Evolutionary conservation across 2,113 vertebrate species (phyloP).

Genomic region (Anarhynchus alexandrinus): DNA sequence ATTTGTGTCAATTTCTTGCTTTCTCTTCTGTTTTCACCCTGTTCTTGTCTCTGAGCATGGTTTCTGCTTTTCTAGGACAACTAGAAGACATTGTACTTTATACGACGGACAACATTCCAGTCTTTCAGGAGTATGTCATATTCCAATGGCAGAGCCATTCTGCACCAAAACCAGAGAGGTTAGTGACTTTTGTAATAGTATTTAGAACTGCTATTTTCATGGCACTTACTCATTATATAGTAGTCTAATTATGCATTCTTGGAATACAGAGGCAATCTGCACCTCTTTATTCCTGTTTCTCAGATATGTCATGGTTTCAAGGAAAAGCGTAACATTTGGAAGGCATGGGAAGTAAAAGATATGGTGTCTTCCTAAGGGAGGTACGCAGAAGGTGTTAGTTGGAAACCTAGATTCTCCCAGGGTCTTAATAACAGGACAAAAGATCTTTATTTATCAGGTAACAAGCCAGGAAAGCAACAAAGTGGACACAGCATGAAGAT

Average conservation of each 20-base stretch:
- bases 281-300: neutral
- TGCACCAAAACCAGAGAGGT: slow-evolving; percentile 93
- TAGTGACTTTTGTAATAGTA: slow-evolving; percentile 25
- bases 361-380: neutral
- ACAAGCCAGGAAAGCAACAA: neutral
- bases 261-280: neutral
- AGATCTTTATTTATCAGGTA: neutral
- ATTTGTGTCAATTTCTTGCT: neutral
- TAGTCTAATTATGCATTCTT: neutral
- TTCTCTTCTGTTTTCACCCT: neutral
- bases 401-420: neutral
- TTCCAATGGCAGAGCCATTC: slow-evolving; percentile 95
- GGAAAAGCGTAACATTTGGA: neutral
- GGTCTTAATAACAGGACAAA: neutral
- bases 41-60: neutral
- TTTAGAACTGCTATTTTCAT: neutral
- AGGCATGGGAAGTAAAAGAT: neutral
- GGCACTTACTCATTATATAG: neutral
- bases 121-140: slow-evolving; percentile 88
- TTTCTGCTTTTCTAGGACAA: slow-evolving; percentile 80
- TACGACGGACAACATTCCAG: slow-evolving; percentile 81
- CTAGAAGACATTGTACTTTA: slow-evolving; percentile 87
- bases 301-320: neutral
- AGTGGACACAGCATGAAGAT: neutral
- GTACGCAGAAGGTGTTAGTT: neutral